Base-by-base conservation (phyloP, 1,140 invertebrate genomes). In the Aphaenogaster ashmeadi region DNA sequence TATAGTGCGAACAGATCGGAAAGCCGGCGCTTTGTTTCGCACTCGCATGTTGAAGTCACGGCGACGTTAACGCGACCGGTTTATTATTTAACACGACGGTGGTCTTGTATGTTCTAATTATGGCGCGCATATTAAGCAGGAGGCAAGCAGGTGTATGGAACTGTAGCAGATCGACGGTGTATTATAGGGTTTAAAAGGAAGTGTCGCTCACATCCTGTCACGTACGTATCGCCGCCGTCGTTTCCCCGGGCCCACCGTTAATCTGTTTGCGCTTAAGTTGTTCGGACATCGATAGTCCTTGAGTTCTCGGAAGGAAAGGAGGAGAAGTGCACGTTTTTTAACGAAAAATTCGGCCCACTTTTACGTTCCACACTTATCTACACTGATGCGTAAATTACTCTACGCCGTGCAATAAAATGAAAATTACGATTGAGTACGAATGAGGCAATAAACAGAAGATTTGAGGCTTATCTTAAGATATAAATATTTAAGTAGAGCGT, bases 191-290 rank as follows among this genome's bases (percentile, higher is more conserved):
- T 86, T 87, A 88, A 90, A 86, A 94, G 93, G 93, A 94, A 94
- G 91, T 94, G 94, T 94, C 93, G 93, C 93, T 94, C 93, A 94
- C 90, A 89, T 92, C 90, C 91, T 93, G 93, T 94, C 93, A 93
- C 89, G 90, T 93, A 87, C 86, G 84, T 91, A 85, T 36, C 41
- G 58, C 41, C 88, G 81, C 75, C 77, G 62, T 78, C 71, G 77
- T 77, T 85, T n/a, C 64, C 47, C 21, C 38, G 72, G 71, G 60
- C 56, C n/a, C 47, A 41, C 52, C 85, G 80, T 89, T 89, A 90
- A 89, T 90, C 89, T 54, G 58, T 54, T 81, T 89, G 54, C 69
- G 75, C 72, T 86, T 79, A 67, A 86, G 36, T 86, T 52, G 72
- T 64, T 79, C 41, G 74, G 50, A 18, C 44, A 64, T 86, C 60